Base-by-base conservation (phyloP, 2,797 vertebrate genomes). In the Danio choprae region DNA sequence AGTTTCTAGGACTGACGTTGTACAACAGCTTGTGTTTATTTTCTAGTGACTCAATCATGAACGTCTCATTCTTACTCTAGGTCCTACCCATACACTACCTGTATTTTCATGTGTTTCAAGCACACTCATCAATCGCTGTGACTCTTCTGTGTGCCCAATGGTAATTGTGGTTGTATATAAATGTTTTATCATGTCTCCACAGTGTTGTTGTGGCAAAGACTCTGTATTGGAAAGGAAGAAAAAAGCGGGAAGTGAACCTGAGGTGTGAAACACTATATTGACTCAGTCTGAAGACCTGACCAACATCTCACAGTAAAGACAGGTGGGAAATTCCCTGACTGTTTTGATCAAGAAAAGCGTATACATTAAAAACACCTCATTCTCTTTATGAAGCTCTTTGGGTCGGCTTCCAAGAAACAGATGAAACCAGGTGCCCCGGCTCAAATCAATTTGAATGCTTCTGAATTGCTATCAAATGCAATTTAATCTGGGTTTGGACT, bases 301-400 rank as follows among this genome's bases (percentile, higher is more conserved):
- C 38, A 79, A 16, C 29, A 58, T 44, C 60, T 63, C 8, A 80
- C 51, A 38, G 50, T 41, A 64, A n/a, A 72, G 55, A 64, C 53
- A 81, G 62, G 43, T 29, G 60, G 73, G 60, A 81, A 76, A 56
- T 80, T 70, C 68, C 74, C 58, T 20, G 69, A 58, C 0, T 11
- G 51, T 72, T 38, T 4, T 44, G 53, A 38, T 81, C 53, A 40
- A 76, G 50, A 70, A 53, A 3, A 5, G 29, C 41, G 62, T 63
- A 51, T 53, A 43, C 6, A 53, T 51, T 13, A 71, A 55, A 41
- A 72, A 0, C 40, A 65, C 41, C 20, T 44, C 10, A 13, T 65
- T 29, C 50, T 76, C 15, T 51, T 51, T 20, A 51, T 62, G 36
- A 53, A 22, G 60, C 50, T 51, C 20, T 55, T 12, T 2, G 20